phyloP scores from a whole-genome alignment of 2,113 vertebrate genomes.

The Hippolais icterina region DNA sequence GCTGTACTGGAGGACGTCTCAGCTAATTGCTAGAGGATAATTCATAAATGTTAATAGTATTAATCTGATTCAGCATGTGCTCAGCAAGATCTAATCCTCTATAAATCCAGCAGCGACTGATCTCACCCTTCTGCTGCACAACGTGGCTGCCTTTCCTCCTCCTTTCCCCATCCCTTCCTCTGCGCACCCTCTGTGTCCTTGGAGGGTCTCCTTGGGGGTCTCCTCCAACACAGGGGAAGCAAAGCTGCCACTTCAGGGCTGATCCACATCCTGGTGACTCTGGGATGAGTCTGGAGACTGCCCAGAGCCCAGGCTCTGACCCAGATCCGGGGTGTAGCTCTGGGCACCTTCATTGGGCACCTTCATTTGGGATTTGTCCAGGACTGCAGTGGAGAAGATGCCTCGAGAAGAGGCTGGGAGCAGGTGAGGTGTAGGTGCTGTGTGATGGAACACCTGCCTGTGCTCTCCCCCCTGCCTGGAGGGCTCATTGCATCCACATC shows the following conservation, averaged over 20 bases:
- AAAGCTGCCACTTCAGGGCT: not conserved
- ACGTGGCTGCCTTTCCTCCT: rapidly evolving
- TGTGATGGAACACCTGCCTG: rapidly evolving
- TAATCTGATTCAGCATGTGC: not conserved
- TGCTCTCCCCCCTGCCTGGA: not conserved
- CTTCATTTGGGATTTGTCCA: not conserved
- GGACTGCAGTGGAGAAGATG: not conserved
- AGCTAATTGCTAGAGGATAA: not conserved
- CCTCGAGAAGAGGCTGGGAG: not conserved
- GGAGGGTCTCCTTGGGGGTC: not conserved
- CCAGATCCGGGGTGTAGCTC: not conserved
- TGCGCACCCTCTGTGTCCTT: not conserved
- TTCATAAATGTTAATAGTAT: constrained; percentile 35
- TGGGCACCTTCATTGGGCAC: not conserved
- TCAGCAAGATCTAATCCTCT: constrained; percentile 23
- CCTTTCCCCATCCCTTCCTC: not conserved
- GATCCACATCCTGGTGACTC: not conserved
- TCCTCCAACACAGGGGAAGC: rapidly evolving
- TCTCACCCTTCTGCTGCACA: not conserved
- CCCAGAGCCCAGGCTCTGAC: not conserved
- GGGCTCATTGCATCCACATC: not conserved
- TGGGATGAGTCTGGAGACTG: not conserved
- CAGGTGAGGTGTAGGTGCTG: rapidly evolving
- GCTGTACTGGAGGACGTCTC: not conserved
- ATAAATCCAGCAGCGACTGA: not conserved